Base-by-base conservation (phyloP, 2,113 vertebrate species). In the Papio anubis region DNA sequence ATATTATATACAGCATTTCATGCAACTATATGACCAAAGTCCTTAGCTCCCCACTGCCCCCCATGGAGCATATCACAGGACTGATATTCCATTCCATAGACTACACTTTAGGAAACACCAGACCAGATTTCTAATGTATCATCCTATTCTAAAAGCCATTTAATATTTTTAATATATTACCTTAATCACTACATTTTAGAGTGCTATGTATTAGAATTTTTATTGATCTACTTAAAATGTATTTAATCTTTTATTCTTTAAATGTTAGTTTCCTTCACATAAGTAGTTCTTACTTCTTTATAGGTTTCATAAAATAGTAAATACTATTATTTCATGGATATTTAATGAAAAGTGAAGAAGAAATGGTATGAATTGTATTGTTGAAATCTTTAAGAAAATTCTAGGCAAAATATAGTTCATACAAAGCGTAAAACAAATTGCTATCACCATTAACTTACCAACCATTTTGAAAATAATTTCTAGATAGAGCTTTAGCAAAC, bases 311-410 rank as follows among this genome's bases (percentile, higher is more conserved):
- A 87, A 87, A 87, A 75, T 35, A 59, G 55, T 87, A 48, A 95
- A 64, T 30, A 87, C 32, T 81, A 59, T 14, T 82, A 52, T 14
- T 87, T 70, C 12, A 32, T 8, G 70, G 35, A 43, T 52, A 82
- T 86, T 87, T 83, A 68, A 14, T 2, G 35, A 88, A 90, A 93
- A 6, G 20, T 68, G 70, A 81, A 86, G 45, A 70, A 91, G 35
- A 76, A 90, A 80, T 55, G 0, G 20, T 59, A 82, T 64, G 27
- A 91, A 50, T 91, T 78, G 40, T 30, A 45, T 11, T 86, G 38
- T 16, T 94, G 17, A 91, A 95, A 72, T 95, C 66, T 86, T 59
- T 82, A 61, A 66, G 64, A 32, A 76, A 93, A 93, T 61, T 87
- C 70, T 52, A 94, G 50, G 87, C 23, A 91, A 52, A 87, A 86